Percentiles rank a stretch among this genome's conserved stretches.
Conservation (phyloP, 2,113 vertebrate genomes). For the Crotalus viridis region DNA sequence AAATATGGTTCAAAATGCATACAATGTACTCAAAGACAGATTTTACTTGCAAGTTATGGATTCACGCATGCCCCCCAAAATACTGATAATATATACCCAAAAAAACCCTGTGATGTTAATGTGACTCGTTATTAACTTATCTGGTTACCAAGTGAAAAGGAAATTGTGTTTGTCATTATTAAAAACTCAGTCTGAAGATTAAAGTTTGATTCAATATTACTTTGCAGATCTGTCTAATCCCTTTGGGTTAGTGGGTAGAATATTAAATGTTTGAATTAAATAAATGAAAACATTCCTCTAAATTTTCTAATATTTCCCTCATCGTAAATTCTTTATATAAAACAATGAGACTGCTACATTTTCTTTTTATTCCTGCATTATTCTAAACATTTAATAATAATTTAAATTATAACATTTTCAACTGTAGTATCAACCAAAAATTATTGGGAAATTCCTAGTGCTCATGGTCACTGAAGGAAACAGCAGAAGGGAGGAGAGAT, state of each 20-base stretch:
- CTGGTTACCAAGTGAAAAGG: background rate
- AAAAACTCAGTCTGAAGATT: background rate
- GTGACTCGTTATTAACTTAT: background rate
- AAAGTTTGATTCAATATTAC: constrained; percentile 12
- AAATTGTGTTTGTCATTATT: background rate
- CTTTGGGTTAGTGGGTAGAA: background rate
- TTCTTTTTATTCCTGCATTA: constrained; percentile 25
- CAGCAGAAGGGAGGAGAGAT: constrained; percentile 35
- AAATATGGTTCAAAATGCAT: background rate
- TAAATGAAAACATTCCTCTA: background rate
- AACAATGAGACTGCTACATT: background rate
- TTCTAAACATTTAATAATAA: constrained; percentile 38
- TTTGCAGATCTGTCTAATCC: background rate
- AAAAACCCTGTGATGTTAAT: background rate
- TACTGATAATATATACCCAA: background rate
- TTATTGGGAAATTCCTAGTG: constrained; percentile 48
- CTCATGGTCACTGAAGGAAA: constrained; percentile 35
- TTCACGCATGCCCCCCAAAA: background rate
- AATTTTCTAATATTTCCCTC: background rate
- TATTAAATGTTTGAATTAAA: constrained; percentile 16
- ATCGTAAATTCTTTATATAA: background rate
- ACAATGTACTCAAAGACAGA: background rate
- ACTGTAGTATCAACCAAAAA: constrained; percentile 48
- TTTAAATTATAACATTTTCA: constrained; percentile 54
- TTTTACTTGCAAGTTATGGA: background rate